Evolutionary conservation across 2,888 invertebrate species (phyloP), one percentile per base, ranked within the genome.

Genomic region (Lasioglossum marginatum): DNA sequence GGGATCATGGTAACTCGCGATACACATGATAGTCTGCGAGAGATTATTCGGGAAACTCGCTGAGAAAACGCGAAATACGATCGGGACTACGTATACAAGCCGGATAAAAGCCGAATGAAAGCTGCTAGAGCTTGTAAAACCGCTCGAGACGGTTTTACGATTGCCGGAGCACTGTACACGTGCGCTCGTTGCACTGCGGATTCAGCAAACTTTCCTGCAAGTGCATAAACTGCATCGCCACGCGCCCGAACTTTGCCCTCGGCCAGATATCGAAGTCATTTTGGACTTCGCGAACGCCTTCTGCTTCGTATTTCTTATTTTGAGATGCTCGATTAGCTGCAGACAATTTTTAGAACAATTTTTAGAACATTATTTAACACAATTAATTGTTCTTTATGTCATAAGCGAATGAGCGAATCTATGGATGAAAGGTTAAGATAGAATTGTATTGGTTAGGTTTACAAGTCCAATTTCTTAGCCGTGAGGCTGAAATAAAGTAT

Each of bases 1-100:
- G 71, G 78, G 71, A 81, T 84, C 57, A 71, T 80, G 70, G n/a
- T 16, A 43, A 77, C 60, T 52, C 57, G 71, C 37, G 40, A 79
- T 83, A 45, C n/a, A 79, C n/a, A 79, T 68, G 84, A 85, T 77
- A 68, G 68, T 2, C 31, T 23, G 78, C 52, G n/a, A 74, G 31
- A 78, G 19, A 75, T 75, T 75, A 70, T 43, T 40, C 45, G 34
- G 60, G 43, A 78, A 84, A 27, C 27, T 31, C 16, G 34, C 4
- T 45, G 37, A 63, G 57, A 37, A 37, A 57, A 57, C 52, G 57
- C 16, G 37, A 48, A 19, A 19, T 16, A n/a, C 16, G 31, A 73
- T 43, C 16, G 48, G 34, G 8, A 12, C 34, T 48, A 34, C 52
- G 45, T 63, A 71, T 43, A 60, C 10, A 2, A n/a, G 6, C 23